These are phyloP conservation scores for Oryzias woworae DNA, from an alignment of 2,113 vertebrate genomes.

Conservation along the genomic window DNA sequence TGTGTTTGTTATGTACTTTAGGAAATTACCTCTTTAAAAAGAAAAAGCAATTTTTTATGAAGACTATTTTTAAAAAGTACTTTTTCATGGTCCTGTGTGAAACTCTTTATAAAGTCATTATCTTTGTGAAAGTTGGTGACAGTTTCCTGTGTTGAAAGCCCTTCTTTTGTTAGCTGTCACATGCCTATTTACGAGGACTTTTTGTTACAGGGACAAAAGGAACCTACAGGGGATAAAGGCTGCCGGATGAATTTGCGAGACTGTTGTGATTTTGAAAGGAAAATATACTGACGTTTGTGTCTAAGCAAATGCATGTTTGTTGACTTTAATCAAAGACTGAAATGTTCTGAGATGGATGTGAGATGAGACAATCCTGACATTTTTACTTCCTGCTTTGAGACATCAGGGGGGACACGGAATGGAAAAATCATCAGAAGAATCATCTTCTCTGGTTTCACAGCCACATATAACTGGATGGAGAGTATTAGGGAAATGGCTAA, in stretches of 20 bases:
- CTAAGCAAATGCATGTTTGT: too few species aligned
- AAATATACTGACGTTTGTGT: too few species aligned
- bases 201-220: conserved; percentile 62
- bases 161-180: conserved; percentile 63
- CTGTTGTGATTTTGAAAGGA: too few species aligned
- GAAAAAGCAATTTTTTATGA: conserved; percentile 15
- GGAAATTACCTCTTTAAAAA: too few species aligned
- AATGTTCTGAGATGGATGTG: too few species aligned
- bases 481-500: conserved; percentile 13
- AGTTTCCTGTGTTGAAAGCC: conserved; percentile 49
- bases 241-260: conserved; percentile 27
- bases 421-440: conserved; percentile 45
- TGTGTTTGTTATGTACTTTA: too few species aligned
- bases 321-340: too few species aligned
- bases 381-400: too few species aligned
- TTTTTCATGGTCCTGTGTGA: conserved; percentile 49
- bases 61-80: too few species aligned
- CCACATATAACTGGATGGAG: conserved; percentile 4
- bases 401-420: conserved; percentile 11
- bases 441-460: conserved; percentile 26
- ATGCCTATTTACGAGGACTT: conserved; percentile 70
- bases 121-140: conserved; percentile 68
- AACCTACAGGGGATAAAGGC: not conserved
- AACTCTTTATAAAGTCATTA: conserved; percentile 69
- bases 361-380: too few species aligned